phyloP scores from a whole-genome alignment of 2,888 invertebrate genomes.

The Nemotelus pantherinus region DNA sequence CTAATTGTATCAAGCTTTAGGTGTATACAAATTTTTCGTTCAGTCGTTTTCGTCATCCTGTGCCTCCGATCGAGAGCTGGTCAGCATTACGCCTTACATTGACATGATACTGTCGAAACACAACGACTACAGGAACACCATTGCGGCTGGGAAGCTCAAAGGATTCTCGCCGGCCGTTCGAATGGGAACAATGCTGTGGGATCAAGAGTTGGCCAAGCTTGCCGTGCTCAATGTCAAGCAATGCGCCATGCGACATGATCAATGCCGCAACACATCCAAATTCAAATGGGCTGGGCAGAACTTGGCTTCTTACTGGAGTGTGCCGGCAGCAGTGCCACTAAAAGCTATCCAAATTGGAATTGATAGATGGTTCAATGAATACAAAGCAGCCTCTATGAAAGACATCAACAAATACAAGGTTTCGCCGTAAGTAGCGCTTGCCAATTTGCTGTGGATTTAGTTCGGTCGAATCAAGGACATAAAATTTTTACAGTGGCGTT shows the following conservation, averaged over 20 bases:
- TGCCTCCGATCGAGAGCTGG: constrained; percentile 1
- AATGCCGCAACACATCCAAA: constrained; percentile 35
- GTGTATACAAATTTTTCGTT: neutral
- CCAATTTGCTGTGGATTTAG: neutral
- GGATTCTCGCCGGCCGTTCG: constrained; percentile 54
- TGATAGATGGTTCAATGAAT: constrained; percentile 30
- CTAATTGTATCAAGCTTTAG: neutral
- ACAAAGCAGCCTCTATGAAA: constrained; percentile 12
- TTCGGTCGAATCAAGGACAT: neutral
- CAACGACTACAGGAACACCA: constrained; percentile 55
- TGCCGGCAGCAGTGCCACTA: neutral
- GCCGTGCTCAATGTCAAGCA: constrained; percentile 39
- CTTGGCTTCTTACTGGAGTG: constrained; percentile 52
- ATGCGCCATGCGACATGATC: constrained; percentile 41
- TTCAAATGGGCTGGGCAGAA: constrained; percentile 42
- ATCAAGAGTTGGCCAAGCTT: constrained; percentile 24
- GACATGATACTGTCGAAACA: constrained; percentile 47
- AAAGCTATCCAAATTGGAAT: neutral
- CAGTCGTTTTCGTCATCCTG: constrained; percentile 19
- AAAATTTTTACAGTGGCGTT: neutral
- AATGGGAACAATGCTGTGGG: constrained; percentile 55
- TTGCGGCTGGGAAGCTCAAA: constrained; percentile 53
- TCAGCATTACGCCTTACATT: neutral
- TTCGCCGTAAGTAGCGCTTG: constrained; percentile 5
- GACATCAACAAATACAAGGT: constrained; percentile 24